phyloP scores from a whole-genome alignment of 37 sponge, comb jelly and placozoan species.

The Geodia barretti region DNA sequence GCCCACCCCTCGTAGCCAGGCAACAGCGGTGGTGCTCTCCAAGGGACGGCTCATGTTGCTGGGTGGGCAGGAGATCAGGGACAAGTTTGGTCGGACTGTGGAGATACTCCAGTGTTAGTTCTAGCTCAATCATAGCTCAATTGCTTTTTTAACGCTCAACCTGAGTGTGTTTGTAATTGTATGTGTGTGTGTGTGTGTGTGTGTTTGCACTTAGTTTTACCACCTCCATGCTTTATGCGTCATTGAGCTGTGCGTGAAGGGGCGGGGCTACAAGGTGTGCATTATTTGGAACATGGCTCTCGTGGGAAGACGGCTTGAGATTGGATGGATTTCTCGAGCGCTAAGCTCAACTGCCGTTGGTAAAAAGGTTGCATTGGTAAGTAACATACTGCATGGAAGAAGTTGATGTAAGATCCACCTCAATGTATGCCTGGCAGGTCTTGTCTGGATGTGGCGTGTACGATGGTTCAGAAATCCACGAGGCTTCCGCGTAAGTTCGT shows the following conservation, averaged over 20 bases:
- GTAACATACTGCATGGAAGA: too few relatives aligned
- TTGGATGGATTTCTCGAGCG: too few relatives aligned
- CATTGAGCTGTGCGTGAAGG: too few relatives aligned
- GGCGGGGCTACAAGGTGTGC: neutral
- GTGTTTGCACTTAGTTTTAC: too few relatives aligned
- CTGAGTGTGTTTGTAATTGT: too few relatives aligned
- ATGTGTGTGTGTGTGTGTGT: too few relatives aligned
- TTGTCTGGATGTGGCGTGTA: conserved; percentile 92
- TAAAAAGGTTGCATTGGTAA: conserved; percentile 18
- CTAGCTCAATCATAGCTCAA: too few relatives aligned
- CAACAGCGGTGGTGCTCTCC: conserved; percentile 32
- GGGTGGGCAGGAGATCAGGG: conserved; percentile 39
- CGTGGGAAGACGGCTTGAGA: too few relatives aligned
- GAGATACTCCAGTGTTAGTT: conserved; percentile 34
- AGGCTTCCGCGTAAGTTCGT: conserved; percentile 78
- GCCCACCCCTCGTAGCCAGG: conserved; percentile 42
- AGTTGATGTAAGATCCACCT: too few relatives aligned
- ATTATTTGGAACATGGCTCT: too few relatives aligned
- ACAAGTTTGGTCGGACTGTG: conserved; percentile 30
- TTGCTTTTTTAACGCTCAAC: too few relatives aligned
- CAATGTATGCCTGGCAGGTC: conserved; percentile 53
- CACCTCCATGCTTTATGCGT: too few relatives aligned
- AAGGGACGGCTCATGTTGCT: conserved; percentile 24
- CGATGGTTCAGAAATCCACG: conserved; percentile 91
- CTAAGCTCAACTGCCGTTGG: neutral